Percentiles rank a stretch among this genome's conserved stretches.
phyloP scores from a whole-genome alignment of 2,888 invertebrate genomes.

The Heteropelma amictum region DNA sequence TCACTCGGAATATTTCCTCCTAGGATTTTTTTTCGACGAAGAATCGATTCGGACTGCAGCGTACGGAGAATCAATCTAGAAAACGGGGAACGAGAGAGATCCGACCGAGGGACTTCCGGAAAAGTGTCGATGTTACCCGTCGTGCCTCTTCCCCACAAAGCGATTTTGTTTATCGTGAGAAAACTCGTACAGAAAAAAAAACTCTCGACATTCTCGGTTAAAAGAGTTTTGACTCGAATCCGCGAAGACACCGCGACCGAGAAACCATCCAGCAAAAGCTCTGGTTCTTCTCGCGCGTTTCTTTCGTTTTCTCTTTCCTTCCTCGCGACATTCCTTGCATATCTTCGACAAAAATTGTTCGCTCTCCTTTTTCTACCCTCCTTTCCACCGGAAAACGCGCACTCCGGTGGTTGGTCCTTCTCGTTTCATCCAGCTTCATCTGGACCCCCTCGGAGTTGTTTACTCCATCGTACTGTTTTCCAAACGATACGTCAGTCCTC shows the following conservation, averaged over 20 bases:
- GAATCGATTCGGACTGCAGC: not conserved
- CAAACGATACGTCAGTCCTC: conserved; percentile 75
- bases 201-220: not conserved
- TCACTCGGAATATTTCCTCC: no score
- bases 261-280: conserved; percentile 2
- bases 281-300: conserved; percentile 49
- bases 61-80: not conserved
- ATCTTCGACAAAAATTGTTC: conserved; percentile 54
- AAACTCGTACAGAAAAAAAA: conserved; percentile 19
- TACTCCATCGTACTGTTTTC: conserved; percentile 72
- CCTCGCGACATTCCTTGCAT: conserved; percentile 48
- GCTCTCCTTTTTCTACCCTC: conserved; percentile 23
- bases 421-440: conserved; percentile 9
- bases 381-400: conserved; percentile 17
- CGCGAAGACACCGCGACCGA: conserved; percentile 19
- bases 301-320: conserved; percentile 44
- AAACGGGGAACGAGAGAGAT: not conserved
- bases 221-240: conserved; percentile 52
- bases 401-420: conserved; percentile 14
- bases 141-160: not conserved
- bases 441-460: conserved; percentile 66
- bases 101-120: not conserved
- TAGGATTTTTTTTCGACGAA: conserved; percentile 20
- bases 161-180: conserved; percentile 45
- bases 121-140: conserved; percentile 13